Evolutionary conservation across 2,113 vertebrate genomes (phyloP), one percentile per base, ranked within the genome.

Genomic region (Odontophorus gujanensis): DNA sequence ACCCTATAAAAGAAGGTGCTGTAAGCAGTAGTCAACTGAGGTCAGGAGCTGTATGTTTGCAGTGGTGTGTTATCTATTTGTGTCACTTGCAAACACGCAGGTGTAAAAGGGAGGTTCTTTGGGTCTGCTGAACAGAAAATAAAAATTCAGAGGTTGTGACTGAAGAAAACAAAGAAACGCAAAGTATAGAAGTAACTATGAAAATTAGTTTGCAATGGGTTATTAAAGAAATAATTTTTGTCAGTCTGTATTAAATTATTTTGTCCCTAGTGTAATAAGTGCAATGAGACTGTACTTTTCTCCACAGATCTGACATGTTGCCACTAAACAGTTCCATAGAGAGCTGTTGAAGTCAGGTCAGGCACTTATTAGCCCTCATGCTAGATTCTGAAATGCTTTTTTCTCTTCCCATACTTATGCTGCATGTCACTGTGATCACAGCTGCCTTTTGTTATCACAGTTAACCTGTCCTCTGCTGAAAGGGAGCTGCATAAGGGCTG

Each of bases 121-220:
- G 16, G 10, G 6, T 67, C 62, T 91, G 38, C 57, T 82, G 34
- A 55, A 71, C 7, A 74, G n/a, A 50, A 71, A 61, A 32, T 5
- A 45, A 40, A 53, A 81, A 59, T 65, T 55, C 43, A 65, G 17
- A 78, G 32, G 38, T 42, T 11, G 3, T 0, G 0, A 4, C 32
- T 72, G 5, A 71, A 3, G n/a, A 71, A 81, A 66, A 58, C 42
- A 34, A 69, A 67, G 28, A 32, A 74, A 6, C 14, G 7, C 0
- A 0, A 43, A 36, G 7, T 34, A 7, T 34, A n/a, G 53, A 81
- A 84, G 36, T 13, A 79, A 30, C 28, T 76, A 20, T 51, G 30
- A 79, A 40, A 8, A 81, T 7, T 48, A n/a, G 8, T 12, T 77
- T 88, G 45, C 21, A 74, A 28, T 45, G 3, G 45, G 2, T 66